Conservation (phyloP, 2,797 vertebrate genomes). For the Eremophila alpestris region DNA sequence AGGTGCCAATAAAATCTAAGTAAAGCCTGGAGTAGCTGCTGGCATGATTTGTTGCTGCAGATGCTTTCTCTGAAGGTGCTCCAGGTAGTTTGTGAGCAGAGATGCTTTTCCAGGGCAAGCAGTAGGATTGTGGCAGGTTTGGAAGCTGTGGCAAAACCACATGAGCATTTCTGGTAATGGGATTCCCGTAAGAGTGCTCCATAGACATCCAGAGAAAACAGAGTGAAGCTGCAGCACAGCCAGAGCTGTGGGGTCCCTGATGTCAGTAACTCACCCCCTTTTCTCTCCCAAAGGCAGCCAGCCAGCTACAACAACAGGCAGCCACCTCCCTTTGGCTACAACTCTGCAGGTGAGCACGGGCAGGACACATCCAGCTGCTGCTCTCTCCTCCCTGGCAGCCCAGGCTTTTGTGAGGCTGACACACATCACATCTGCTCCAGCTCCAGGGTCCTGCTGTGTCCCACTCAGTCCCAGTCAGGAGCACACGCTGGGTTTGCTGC, state of each 20-base stretch:
- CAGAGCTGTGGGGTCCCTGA: background rate
- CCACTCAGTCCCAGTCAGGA: accelerated
- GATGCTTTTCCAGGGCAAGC: background rate
- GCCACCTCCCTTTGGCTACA: slow-evolving; percentile 74
- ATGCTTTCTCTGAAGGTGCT: background rate
- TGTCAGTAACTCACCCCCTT: background rate
- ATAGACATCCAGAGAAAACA: background rate
- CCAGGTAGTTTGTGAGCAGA: background rate
- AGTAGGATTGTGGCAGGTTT: background rate
- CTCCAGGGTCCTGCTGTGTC: background rate
- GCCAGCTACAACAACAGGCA: slow-evolving; percentile 72
- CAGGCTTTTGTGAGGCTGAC: background rate
- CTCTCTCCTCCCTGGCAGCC: background rate
- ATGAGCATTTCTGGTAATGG: accelerated
- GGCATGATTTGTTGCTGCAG: background rate
- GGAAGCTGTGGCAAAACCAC: background rate
- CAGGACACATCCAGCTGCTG: background rate
- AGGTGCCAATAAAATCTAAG: background rate
- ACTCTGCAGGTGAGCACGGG: slow-evolving; percentile 64
- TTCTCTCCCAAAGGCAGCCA: slow-evolving; percentile 69
- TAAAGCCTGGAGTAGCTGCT: background rate
- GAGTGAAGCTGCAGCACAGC: background rate
- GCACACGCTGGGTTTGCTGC: background rate
- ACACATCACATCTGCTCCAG: accelerated
- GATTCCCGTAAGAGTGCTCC: background rate